Base-by-base conservation (phyloP, 2,797 vertebrate genomes). In the Enteromius afrohamiltoni region DNA sequence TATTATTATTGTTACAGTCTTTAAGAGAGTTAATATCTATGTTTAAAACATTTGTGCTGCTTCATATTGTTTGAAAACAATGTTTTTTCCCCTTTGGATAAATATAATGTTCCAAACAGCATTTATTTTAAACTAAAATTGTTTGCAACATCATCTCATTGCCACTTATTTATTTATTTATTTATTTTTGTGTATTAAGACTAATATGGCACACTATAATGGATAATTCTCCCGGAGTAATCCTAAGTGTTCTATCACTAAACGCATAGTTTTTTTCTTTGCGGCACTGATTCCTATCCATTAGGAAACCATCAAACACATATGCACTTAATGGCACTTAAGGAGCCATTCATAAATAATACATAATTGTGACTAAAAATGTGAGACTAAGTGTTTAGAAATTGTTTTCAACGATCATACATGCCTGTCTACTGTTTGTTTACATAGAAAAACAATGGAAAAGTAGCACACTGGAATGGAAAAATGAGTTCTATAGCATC, bases 231-330 rank as follows among this genome's bases (percentile, higher is more conserved):
- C 21, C 40, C 2, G n/a, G 6, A 42, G n/a, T 6, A 23, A 45
- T 45, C n/a, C 14, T 14, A 69, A 69, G n/a, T 23, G 40, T 69
- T 69, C 67, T 69, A n/a, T 69, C 21, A 69, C n/a, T 42, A 69
- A 42, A 69, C 37, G 2, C 11, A 42, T 2, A 42, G n/a, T 21
- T 17, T 29, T 29, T 71, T 29, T 55, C 3, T 71, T 29, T 49
- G 23, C 26, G 5, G 7, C 23, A 19, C 16, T 29, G 26, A 10
- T 71, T 71, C 1, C 21, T 10, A 17, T 11, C 29, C 11, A 34
- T 67, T 51, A 67, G 31, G 40, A 21, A 53, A 78, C 45, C 31
- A 53, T 53, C 53, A 74, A 49, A 47, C 69, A 81, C 0, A 31
- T 40, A 81, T 5, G 45, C 37, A 42, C 42, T 42, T 42, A 11